phyloP scores from a whole-genome alignment of 2,113 vertebrate genomes.

The Colaptes auratus region DNA sequence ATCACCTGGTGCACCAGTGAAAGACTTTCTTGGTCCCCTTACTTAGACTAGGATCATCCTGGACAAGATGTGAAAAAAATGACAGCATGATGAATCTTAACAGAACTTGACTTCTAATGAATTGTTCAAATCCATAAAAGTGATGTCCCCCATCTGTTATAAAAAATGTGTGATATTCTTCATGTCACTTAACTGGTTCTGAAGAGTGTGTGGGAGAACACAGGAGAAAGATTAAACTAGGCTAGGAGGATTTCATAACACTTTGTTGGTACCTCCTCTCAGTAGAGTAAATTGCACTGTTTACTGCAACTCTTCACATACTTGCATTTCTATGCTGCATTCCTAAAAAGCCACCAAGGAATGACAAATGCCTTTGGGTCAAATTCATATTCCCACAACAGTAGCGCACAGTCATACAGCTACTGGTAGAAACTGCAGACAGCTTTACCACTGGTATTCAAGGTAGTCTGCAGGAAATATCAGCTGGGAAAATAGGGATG shows the following conservation, averaged over 20 bases:
- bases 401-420: background rate
- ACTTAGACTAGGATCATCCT: background rate
- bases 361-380: background rate
- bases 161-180: conserved; percentile 14
- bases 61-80: background rate
- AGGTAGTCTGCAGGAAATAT: background rate
- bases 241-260: conserved; percentile 35
- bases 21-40: background rate
- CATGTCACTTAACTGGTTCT: conserved; percentile 25
- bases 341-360: background rate
- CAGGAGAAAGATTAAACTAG: conserved; percentile 29
- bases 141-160: conserved; percentile 28
- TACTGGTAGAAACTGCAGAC: background rate
- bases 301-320: background rate
- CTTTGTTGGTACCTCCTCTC: background rate
- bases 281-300: background rate
- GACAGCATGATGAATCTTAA: background rate
- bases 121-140: conserved; percentile 27
- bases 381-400: background rate
- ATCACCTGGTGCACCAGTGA: background rate
- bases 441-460: background rate
- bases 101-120: conserved; percentile 22
- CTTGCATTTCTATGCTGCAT: background rate
- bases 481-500: background rate
- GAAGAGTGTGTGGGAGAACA: conserved; percentile 36